These are phyloP conservation scores for Formica selysi DNA, from an alignment of 1,140 invertebrate species.

Conservation along the genomic window DNA sequence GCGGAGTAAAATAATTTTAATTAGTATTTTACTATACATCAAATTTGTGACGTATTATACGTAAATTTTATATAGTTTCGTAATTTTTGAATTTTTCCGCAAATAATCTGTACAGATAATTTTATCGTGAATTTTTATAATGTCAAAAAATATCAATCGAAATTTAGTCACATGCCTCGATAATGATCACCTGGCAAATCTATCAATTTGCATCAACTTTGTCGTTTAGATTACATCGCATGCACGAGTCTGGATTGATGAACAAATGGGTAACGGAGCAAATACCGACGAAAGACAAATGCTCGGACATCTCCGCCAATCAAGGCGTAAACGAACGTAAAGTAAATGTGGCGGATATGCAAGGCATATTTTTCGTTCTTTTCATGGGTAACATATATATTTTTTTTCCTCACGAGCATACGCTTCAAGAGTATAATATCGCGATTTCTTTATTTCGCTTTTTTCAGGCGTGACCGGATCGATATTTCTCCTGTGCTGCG, in stretches of 20 bases:
- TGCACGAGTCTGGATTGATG: conserved; percentile 95
- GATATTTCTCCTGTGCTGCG: conserved; percentile 86
- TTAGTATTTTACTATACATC: background rate
- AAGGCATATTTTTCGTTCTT: conserved; percentile 94
- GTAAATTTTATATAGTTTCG: conserved; percentile 10
- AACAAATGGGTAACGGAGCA: conserved; percentile 93
- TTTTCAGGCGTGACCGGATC: conserved; percentile 87
- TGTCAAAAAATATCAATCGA: background rate
- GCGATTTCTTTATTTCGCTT: conserved; percentile 6
- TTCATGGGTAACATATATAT: conserved; percentile 88
- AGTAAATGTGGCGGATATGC: conserved; percentile 95
- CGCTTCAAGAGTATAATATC: background rate
- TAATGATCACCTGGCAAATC: background rate
- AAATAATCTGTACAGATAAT: background rate
- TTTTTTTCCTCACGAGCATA: background rate
- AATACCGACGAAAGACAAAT: conserved; percentile 93
- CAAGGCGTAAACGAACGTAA: conserved; percentile 93
- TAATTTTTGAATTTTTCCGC: too few relatives aligned
- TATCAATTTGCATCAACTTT: conserved; percentile 1
- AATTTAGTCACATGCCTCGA: background rate
- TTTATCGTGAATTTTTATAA: background rate
- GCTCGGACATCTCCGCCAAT: conserved; percentile 88
- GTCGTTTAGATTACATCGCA: conserved; percentile 89
- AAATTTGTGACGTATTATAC: background rate
- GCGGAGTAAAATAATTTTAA: conserved; percentile 84